Conservation (phyloP, 2,113 vertebrate genomes). For the Neolamprologus sp. region DNA sequence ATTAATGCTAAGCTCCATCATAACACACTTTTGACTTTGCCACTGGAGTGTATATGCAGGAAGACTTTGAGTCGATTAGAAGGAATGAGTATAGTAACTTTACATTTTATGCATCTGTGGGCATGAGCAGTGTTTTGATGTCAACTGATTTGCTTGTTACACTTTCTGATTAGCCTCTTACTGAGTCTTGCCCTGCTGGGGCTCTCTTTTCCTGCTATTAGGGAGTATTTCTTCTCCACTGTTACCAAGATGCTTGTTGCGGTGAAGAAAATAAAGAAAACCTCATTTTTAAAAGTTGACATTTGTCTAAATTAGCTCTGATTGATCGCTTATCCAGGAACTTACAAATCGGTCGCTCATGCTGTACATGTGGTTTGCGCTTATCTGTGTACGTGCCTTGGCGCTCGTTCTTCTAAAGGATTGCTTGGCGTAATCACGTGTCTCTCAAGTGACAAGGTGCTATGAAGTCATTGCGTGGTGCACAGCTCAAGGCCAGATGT, state of each 20-base stretch:
- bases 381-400: slow-evolving; percentile 42
- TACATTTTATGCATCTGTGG: background rate
- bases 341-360: background rate
- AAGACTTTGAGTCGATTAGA: background rate
- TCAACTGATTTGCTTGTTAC: background rate
- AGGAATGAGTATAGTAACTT: background rate
- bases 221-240: background rate
- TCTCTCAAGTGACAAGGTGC: slow-evolving; percentile 30
- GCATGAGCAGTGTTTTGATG: background rate
- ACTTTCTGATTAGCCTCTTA: background rate
- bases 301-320: background rate
- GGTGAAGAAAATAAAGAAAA: background rate
- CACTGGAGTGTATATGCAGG: background rate
- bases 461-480: slow-evolving; percentile 1
- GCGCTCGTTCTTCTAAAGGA: background rate
- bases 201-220: background rate
- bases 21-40: background rate
- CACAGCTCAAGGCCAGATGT: slow-evolving; percentile 21
- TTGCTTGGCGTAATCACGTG: background rate
- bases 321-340: background rate
- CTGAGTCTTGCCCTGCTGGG: background rate
- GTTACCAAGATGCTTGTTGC: background rate
- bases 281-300: background rate
- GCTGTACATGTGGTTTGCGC: background rate
- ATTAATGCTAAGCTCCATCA: background rate